Conservation (phyloP, 2,888 invertebrate species). For the Branchinecta sandiegonensis region DNA sequence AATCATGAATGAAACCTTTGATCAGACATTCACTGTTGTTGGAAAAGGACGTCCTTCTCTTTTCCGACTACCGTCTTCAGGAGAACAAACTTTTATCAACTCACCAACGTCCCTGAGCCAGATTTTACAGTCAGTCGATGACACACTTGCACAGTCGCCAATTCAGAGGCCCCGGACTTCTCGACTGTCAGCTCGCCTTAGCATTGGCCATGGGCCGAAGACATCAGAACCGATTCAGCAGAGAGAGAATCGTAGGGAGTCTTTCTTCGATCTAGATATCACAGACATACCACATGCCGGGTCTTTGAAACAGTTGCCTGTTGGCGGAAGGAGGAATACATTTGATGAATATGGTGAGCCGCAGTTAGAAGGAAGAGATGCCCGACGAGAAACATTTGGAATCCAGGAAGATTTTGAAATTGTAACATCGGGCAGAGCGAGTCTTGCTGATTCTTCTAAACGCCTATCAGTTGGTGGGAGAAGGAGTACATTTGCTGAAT, state of each 20-base stretch:
- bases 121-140: neutral
- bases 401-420: neutral
- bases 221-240: slow-evolving; percentile 8
- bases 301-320: too few species aligned
- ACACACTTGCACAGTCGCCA: neutral
- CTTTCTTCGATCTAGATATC: neutral
- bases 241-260: neutral
- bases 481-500: neutral
- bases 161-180: neutral
- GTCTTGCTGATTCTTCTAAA: neutral
- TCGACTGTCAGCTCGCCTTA: neutral
- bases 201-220: neutral
- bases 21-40: slow-evolving; percentile 1
- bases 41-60: neutral
- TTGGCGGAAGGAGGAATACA: neutral
- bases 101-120: neutral
- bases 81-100: neutral
- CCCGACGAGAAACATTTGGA: slow-evolving; percentile 4
- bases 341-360: slow-evolving; percentile 4
- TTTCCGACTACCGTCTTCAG: neutral
- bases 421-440: neutral
- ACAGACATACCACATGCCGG: neutral
- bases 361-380: neutral
- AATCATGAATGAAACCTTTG: slow-evolving; percentile 9
- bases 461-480: neutral